Evolutionary conservation across 1,140 invertebrate genomes (phyloP).

Genomic region (Augochlora pura): DNA sequence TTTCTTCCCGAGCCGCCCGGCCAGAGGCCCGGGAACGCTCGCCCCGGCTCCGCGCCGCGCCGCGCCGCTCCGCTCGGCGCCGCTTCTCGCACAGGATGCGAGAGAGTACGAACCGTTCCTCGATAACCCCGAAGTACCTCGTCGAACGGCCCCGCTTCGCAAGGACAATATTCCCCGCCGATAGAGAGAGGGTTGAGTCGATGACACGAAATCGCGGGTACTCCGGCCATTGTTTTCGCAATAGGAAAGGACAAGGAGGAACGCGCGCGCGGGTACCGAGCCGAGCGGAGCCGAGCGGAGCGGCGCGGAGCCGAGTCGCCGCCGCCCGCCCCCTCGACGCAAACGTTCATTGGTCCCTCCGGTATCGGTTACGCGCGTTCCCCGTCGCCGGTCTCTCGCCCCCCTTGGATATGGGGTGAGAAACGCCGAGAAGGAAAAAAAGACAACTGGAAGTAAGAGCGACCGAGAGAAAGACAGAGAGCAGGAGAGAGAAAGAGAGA

Average conservation of each 20-base stretch:
- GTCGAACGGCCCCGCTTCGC: slow-evolving; percentile 11
- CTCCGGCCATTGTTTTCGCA: slow-evolving; percentile 65
- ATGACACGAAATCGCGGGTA: slow-evolving; percentile 69
- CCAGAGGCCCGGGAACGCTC: slow-evolving; percentile 14
- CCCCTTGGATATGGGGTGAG: slow-evolving; percentile 24
- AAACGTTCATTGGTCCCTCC: slow-evolving; percentile 3
- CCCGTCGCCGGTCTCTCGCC: not conserved
- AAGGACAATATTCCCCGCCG: slow-evolving; percentile 52
- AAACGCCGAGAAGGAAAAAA: slow-evolving; percentile 7
- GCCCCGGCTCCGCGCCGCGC: too few species aligned
- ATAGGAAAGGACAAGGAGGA: slow-evolving; percentile 49
- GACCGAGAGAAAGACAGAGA: slow-evolving; percentile 3
- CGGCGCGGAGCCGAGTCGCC: too few species aligned
- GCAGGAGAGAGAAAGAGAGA: not conserved
- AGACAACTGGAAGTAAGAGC: not conserved
- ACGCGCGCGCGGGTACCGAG: not conserved
- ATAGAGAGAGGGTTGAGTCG: slow-evolving; percentile 43
- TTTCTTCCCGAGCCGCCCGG: slow-evolving; percentile 44
- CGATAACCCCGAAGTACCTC: slow-evolving; percentile 31
- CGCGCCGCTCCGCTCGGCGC: too few species aligned
- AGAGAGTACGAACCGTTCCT: not conserved
- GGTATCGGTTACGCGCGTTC: slow-evolving; percentile 55
- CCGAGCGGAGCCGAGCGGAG: too few species aligned
- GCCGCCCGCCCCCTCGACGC: too few species aligned
- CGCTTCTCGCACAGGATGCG: not conserved